Evolutionary conservation across 1,140 invertebrate species (phyloP), one percentile per base, ranked within the genome.

Genomic region (Magallana gigas): DNA sequence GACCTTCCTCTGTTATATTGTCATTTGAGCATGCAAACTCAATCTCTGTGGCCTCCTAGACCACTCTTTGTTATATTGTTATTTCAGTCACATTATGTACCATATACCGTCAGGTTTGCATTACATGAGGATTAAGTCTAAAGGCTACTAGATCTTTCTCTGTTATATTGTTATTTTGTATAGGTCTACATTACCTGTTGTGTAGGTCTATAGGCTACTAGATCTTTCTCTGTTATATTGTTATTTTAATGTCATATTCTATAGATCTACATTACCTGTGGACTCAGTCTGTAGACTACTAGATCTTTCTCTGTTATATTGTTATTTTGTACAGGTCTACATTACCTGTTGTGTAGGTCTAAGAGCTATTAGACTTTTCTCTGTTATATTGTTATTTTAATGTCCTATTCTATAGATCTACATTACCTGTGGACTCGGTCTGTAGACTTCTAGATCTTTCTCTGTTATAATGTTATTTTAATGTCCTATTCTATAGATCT

Each of bases 11-110:
- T 14, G 60, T 6, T 62, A n/a, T 62, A n/a, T 62, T n/a, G 14
- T 71, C 18, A 71, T 18, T 11, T 8, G 7, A 29, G n/a, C 29
- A 68, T 1, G 81, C 93, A 11, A 88, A 93, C 87, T 88, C 90
- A 5, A 11, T 94, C 11, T 90, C 85, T 87, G 92, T 87, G 92
- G 92, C 8, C 56, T 94, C 12, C 80, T 94, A 8, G 91, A 93
- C 81, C 14, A 92, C 5, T 12, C 60, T n/a, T 0, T 14, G 60
- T 6, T 62, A n/a, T 62, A n/a, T 62, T n/a, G 4, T 71, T 23
- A 71, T 18, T 11, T 8, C 1, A 29, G 11, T 71, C 36, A 0
- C 36, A 11, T 71, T 11, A 29, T 71, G 14, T 71, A 29, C 36
- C 5, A 5, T 48, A 48, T 48, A 48, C 36, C 36, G 5, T 2